These are phyloP conservation scores for Solen grandis DNA, from an alignment of 1,140 invertebrate genomes.

Conservation along the genomic window DNA sequence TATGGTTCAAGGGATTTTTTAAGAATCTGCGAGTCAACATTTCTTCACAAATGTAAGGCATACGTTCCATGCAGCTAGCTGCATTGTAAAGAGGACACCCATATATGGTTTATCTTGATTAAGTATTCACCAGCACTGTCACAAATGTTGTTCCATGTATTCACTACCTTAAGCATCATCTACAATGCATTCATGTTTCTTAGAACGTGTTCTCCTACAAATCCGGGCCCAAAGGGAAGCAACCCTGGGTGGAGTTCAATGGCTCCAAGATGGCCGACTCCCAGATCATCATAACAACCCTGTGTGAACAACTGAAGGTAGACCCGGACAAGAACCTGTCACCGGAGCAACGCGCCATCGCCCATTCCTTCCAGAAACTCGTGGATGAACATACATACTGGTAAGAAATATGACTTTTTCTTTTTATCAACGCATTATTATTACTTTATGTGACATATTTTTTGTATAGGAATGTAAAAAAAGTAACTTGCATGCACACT, in stretches of 20 bases:
- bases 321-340: conserved; percentile 66
- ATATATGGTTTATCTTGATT: no score
- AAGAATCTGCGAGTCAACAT: no score
- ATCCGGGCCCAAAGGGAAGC: conserved; percentile 34
- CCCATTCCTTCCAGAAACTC: conserved; percentile 70
- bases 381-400: conserved; percentile 78
- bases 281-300: conserved; percentile 76
- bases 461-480: neutral
- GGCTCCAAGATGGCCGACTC: conserved; percentile 79
- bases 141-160: no score
- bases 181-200: neutral
- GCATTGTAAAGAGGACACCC: no score
- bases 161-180: neutral
- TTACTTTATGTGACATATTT: neutral
- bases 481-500: neutral
- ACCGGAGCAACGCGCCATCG: conserved; percentile 61
- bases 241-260: conserved; percentile 81
- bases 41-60: no score
- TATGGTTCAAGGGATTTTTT: no score
- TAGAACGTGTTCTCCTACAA: conserved; percentile 33
- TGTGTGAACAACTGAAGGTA: conserved; percentile 70
- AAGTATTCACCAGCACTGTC: no score
- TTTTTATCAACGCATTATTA: neutral
- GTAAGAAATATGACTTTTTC: conserved; percentile 53
- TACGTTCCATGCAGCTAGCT: no score